Evolutionary conservation across 1,140 invertebrate species (phyloP), one percentile per base, ranked within the genome.

Genomic region (Zophobas morio): DNA sequence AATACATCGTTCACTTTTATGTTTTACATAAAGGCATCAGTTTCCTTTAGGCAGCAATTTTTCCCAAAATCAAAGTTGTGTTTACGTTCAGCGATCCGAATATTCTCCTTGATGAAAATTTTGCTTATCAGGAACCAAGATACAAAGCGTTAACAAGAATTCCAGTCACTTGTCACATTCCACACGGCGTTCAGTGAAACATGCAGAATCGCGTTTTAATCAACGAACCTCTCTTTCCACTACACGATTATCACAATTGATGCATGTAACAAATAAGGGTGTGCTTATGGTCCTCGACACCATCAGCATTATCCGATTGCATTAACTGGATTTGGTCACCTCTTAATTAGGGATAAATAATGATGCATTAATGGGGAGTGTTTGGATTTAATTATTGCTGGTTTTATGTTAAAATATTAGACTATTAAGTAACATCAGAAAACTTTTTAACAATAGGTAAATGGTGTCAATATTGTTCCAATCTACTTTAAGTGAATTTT

Each of bases 201-300:
- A 60, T 36, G 56, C 35, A 60, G 36, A 60, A 60, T 60, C 37
- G 56, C 34, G 56, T 60, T 60, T 60, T 60, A 60, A 60, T 60
- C 56, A 60, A 37, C 56, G 56, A 60, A 8, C 56, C 20, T 36
- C 36, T 60, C 56, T 20, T 37, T 60, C 56, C 56, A 60, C 56
- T n/a, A 35, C 36, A 1, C 3, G 42, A 60, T 66, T 66, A 66
- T 66, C 60, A 42, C 37, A 66, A 37, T n/a, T 42, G 60, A 42
- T 66, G 60, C 60, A 66, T 40, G n/a, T 2, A 42, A 66, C 39
- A 66, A 66, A 66, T 66, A 66, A 32, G 39, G 60, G 60, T 42
- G 37, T n/a, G 60, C 32, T 46, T 60, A 60, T 35, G 40, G 60
- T 66, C 20, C n/a, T 51, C n/a, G n/a, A 51, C 49, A 4, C n/a